Base-by-base conservation (phyloP, 92 coral and sea anemone species). In the Actinernus sp. region DNA sequence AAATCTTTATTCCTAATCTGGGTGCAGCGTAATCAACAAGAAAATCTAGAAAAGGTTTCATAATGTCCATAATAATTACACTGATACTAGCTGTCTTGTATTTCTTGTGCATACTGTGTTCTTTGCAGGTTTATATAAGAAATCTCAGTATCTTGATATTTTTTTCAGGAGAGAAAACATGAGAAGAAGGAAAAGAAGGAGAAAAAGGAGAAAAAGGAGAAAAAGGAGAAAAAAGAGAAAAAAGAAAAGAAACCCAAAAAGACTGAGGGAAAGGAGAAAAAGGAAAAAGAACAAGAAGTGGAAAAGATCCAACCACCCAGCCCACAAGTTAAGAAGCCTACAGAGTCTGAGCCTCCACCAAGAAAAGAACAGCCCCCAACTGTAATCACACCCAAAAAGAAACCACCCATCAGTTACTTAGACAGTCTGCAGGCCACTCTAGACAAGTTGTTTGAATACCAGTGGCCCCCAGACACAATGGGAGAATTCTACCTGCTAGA, bases 401-500 rank as follows among this genome's bases (percentile, higher is more conserved):
- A 67, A 29, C 53, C 65, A 12, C 44, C 56, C 1, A 34, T 64
- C 26, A 33, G 58, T 33, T 81, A 27, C 17, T 63, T 77, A 19
- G 71, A 63, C 30, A 81, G 53, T 31, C 63, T 81, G 63, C 45
- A 49, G 20, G 72, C 63, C 26, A 43, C 70, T 18, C 62, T 81
- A 30, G 87, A 90, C 25, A 82, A 49, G 17, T 48, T 89, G 18
- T 73, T 63, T 80, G 99, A 95, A 31, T 95, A 87, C 67, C 88
- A 88, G 47, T 95, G 99, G 99, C 99, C 99, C 1, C 94, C 86
- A n/a, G 99, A 95, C 27, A 65, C 63, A 19, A 64, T 65, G 13
- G 99, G 99, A 21, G 97, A 95, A 46, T 92, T 63, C 47, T 91
- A 75, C 45, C 55, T 83, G 12, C 52, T 95, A 29, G 86, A 57